Percentiles rank a stretch among this genome's conserved stretches.
Evolutionary conservation across 2,888 invertebrate genomes (phyloP).

Genomic region (Athalia rosae): DNA sequence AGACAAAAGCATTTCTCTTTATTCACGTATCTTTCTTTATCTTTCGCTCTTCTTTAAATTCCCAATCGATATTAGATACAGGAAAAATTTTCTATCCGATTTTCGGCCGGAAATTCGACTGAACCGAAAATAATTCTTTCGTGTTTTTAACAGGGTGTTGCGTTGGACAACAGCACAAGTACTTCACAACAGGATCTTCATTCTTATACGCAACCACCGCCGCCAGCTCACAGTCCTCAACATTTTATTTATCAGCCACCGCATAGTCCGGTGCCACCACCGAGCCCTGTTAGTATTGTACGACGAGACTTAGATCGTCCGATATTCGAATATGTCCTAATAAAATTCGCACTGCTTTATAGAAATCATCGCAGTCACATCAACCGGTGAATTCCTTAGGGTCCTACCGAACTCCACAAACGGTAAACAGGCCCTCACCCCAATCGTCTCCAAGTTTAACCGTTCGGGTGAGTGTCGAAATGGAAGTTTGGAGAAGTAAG

Average conservation of each 20-base stretch:
- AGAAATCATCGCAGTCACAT: conserved; percentile 47
- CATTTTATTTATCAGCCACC: conserved; percentile 70
- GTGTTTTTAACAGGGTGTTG: conserved; percentile 74
- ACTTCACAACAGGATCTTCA: conserved; percentile 76
- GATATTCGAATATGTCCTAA: background rate
- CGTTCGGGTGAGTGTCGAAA: conserved; percentile 68
- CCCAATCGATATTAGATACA: too few relatives aligned
- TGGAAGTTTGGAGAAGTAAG: background rate
- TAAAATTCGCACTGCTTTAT: conserved; percentile 4
- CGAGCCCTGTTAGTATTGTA: conserved; percentile 69
- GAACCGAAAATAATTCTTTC: conserved; percentile 27
- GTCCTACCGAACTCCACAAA: conserved; percentile 74
- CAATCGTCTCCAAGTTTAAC: conserved; percentile 75
- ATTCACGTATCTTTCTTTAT: too few relatives aligned
- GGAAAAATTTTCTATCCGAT: too few relatives aligned
- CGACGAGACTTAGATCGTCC: background rate
- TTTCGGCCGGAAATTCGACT: background rate
- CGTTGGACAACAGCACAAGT: conserved; percentile 81
- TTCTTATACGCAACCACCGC: conserved; percentile 74
- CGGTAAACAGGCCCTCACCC: conserved; percentile 75
- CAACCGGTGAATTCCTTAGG: conserved; percentile 71
- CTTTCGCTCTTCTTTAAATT: too few relatives aligned
- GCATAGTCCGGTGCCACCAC: conserved; percentile 70
- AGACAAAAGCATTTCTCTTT: too few relatives aligned
- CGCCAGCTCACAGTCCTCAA: conserved; percentile 68